Conservation (phyloP, 2,797 vertebrate genomes). For the Sciurus carolinensis region DNA sequence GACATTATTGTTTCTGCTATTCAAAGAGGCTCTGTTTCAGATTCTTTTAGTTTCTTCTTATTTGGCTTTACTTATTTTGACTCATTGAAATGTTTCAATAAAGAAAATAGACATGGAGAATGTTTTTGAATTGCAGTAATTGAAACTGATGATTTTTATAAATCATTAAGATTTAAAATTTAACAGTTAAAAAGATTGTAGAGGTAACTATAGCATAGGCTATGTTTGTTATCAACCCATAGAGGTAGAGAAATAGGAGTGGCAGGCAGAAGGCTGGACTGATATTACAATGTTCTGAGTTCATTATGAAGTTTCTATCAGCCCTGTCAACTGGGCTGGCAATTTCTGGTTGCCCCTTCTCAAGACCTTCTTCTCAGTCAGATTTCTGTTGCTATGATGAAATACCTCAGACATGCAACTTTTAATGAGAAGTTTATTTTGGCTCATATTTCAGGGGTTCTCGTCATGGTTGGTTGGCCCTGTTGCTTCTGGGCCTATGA, state of each 20-base stretch:
- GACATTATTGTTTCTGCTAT: not conserved
- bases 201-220: not conserved
- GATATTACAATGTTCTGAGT: too few relatives aligned
- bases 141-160: not conserved
- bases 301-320: not conserved
- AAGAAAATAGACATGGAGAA: not conserved
- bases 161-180: not conserved
- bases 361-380: not conserved
- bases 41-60: not conserved
- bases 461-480: not conserved
- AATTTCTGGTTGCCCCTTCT: not conserved
- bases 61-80: constrained; percentile 4
- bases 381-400: not conserved
- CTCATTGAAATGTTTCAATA: not conserved
- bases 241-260: not conserved
- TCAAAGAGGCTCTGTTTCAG: not conserved
- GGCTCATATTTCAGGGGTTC: not conserved
- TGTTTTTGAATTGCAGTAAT: not conserved
- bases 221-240: not conserved
- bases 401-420: not conserved
- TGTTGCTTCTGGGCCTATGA: not conserved
- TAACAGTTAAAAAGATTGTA: not conserved
- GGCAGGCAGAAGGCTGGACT: not conserved
- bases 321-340: not conserved
- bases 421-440: not conserved